Evolutionary conservation across 2,888 invertebrate genomes (phyloP).

Genomic region (Strigamia transsilvanica): DNA sequence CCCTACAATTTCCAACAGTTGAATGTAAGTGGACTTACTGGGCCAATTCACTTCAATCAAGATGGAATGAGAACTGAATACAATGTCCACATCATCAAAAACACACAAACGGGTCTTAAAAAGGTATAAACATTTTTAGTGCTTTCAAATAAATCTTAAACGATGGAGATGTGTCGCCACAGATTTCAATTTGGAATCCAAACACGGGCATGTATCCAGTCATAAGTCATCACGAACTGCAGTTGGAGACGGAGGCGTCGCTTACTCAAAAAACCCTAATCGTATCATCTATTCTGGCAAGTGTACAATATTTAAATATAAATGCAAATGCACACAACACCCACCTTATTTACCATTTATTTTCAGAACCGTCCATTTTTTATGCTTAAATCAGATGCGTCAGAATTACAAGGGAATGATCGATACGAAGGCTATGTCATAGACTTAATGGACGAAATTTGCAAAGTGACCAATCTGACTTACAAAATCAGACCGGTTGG

Average conservation of each 20-base stretch:
- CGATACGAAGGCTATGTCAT: conserved; percentile 66
- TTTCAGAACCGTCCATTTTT: conserved; percentile 66
- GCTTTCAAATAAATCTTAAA: conserved; percentile 3
- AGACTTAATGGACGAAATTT: conserved; percentile 66
- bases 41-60: conserved; percentile 88
- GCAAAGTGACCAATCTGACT: conserved; percentile 64
- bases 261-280: conserved; percentile 33
- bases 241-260: conserved; percentile 35
- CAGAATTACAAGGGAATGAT: conserved; percentile 62
- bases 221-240: conserved; percentile 14
- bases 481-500: conserved; percentile 65
- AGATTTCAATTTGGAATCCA: conserved; percentile 2
- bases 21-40: conserved; percentile 91
- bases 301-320: conserved; percentile 14
- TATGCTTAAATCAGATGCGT: conserved; percentile 62
- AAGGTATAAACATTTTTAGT: not conserved
- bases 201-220: not conserved
- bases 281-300: conserved; percentile 50
- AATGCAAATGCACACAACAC: not conserved
- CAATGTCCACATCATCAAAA: conserved; percentile 88
- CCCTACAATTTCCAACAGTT: conserved; percentile 69
- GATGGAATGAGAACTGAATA: conserved; percentile 93
- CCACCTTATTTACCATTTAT: not conserved
- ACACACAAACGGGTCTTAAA: conserved; percentile 62
- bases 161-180: too few species aligned